Evolutionary conservation across 2,888 invertebrate genomes (phyloP).

Genomic region (Aleiodes testaceus): DNA sequence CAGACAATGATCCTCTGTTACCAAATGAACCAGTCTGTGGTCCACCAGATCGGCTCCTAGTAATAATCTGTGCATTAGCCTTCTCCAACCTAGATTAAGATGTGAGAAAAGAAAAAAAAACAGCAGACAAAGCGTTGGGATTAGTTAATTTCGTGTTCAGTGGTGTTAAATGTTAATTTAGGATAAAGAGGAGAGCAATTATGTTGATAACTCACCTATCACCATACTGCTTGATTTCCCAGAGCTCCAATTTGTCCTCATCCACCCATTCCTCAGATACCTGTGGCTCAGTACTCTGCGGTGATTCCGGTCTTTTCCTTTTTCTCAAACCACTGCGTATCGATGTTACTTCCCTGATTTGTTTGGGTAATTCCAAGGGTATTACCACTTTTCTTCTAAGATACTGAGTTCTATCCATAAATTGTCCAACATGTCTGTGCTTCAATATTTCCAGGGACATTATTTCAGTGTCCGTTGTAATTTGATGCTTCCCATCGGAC

Average conservation of each 20-base stretch:
- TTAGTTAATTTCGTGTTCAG: constrained; percentile 66
- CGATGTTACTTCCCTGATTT: constrained; percentile 94
- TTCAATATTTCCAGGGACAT: constrained; percentile 93
- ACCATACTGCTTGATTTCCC: constrained; percentile 96
- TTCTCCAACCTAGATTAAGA: constrained; percentile 26
- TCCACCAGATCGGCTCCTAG: constrained; percentile 85
- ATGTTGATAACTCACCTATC: constrained; percentile 78
- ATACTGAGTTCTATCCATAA: constrained; percentile 92
- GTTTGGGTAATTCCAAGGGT: constrained; percentile 93
- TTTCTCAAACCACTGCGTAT: constrained; percentile 94
- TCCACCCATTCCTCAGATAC: constrained; percentile 97
- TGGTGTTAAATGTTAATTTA: constrained; percentile 37
- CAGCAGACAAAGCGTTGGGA: constrained; percentile 60
- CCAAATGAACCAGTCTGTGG: constrained; percentile 74
- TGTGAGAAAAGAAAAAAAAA: constrained; percentile 9
- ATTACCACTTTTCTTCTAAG: constrained; percentile 94
- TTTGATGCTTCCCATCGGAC: constrained; percentile 89
- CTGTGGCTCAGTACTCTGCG: constrained; percentile 95
- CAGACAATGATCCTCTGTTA: constrained; percentile 61
- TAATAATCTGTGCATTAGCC: constrained; percentile 80
- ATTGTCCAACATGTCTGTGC: constrained; percentile 90
- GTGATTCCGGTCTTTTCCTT: constrained; percentile 93
- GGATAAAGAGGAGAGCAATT: constrained; percentile 54
- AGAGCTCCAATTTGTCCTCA: constrained; percentile 94
- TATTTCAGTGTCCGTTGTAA: constrained; percentile 97